A percentile compares a stretch with the other conserved stretches of the same genome.
Evolutionary conservation across 37 sponge, comb jelly and placozoan genomes (phyloP).

Genomic region (Bolinopsis microptera): DNA sequence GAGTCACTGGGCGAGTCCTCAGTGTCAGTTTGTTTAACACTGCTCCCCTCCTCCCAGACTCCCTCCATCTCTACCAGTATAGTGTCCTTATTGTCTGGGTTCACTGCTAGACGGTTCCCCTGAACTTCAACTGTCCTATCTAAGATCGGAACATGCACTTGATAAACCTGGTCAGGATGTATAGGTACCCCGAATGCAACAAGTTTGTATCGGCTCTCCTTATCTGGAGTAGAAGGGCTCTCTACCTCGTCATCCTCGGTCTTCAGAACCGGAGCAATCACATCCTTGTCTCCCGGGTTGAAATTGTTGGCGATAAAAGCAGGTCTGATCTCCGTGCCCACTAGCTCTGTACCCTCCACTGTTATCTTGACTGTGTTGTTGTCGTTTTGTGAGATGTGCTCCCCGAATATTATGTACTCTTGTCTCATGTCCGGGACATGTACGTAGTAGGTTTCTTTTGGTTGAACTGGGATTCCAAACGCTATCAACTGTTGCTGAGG

Average conservation of each 20-base stretch:
- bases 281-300: background rate
- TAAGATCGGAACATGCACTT: background rate
- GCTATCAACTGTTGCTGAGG: background rate
- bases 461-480: background rate
- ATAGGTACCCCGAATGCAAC: background rate
- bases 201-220: background rate
- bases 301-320: background rate
- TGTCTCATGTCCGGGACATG: background rate
- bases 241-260: background rate
- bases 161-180: background rate
- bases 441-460: background rate
- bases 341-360: background rate
- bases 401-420: constrained; percentile 17
- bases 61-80: constrained; percentile 12
- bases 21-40: background rate
- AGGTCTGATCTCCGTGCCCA: constrained; percentile 8
- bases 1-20: background rate
- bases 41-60: background rate
- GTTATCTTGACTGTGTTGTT: background rate
- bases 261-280: background rate
- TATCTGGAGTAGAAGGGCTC: background rate
- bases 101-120: background rate
- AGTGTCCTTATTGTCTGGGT: background rate
- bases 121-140: background rate
- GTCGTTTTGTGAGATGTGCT: background rate